Evolutionary conservation across 2,113 vertebrate species (phyloP).

Genomic region (Circaetus gallicus): DNA sequence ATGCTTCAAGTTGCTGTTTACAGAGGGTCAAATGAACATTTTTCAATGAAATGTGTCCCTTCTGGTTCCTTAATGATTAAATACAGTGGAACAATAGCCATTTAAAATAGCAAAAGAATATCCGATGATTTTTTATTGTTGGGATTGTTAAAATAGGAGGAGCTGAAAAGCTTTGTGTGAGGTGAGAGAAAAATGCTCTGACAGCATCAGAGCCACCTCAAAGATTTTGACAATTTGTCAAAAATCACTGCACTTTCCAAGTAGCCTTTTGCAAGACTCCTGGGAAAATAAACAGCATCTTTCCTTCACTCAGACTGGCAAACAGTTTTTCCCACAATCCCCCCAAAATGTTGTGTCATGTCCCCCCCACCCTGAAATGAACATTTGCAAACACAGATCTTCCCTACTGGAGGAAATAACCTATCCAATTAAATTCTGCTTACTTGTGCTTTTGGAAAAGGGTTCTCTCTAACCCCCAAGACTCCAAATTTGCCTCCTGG

Average conservation of each 20-base stretch:
- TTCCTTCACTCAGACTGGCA: conserved; percentile 18
- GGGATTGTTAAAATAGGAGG: conserved; percentile 63
- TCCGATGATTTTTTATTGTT: conserved; percentile 72
- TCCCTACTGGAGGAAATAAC: background rate
- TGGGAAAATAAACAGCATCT: conserved; percentile 54
- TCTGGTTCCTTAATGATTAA: conserved; percentile 77
- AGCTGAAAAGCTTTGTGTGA: conserved; percentile 62
- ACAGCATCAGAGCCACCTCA: conserved; percentile 32
- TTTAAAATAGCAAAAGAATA: conserved; percentile 72
- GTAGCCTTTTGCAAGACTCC: conserved; percentile 38
- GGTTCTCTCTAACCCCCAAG: background rate
- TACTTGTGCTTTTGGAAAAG: background rate
- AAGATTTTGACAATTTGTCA: conserved; percentile 66
- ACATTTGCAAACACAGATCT: background rate
- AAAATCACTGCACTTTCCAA: conserved; percentile 60
- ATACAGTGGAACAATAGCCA: conserved; percentile 68
- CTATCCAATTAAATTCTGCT: background rate
- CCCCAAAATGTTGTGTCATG: background rate
- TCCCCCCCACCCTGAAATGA: background rate
- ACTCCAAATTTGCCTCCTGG: background rate
- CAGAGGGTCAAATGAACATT: conserved; percentile 73
- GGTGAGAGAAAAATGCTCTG: conserved; percentile 65
- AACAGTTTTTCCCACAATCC: conserved; percentile 11
- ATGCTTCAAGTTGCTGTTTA: conserved; percentile 71
- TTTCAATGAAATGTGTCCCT: conserved; percentile 78